Evolutionary conservation across 2,113 vertebrate species (phyloP).

Genomic region (Oriolus oriolus): DNA sequence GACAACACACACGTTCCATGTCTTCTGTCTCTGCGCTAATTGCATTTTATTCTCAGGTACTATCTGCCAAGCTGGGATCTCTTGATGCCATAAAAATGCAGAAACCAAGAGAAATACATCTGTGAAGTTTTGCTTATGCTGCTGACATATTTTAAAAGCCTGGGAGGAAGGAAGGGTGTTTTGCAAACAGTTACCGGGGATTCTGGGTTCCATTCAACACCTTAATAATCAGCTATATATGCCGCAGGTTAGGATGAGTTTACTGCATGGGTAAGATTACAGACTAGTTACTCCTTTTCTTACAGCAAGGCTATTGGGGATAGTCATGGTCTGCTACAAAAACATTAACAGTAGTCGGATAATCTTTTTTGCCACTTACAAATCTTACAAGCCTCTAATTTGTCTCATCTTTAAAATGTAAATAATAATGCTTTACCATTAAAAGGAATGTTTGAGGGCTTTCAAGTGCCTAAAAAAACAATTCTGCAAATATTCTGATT

Average conservation of each 20-base stretch:
- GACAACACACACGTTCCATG: rapidly evolving
- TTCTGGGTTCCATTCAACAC: background rate
- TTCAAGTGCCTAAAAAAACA: background rate
- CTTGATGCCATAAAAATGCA: background rate
- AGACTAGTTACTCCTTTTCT: background rate
- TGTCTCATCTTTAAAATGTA: background rate
- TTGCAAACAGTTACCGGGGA: background rate
- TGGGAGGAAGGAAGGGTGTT: background rate
- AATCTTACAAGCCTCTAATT: background rate
- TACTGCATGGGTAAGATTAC: background rate
- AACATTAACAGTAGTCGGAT: background rate
- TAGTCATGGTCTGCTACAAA: background rate
- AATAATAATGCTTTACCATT: background rate
- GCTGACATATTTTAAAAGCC: background rate
- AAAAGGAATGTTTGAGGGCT: background rate
- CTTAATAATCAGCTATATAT: background rate
- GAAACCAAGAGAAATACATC: background rate
- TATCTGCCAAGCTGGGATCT: background rate
- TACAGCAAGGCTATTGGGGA: background rate
- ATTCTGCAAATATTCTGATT: background rate
- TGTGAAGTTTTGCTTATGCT: background rate
- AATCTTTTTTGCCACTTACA: background rate
- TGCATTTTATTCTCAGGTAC: background rate
- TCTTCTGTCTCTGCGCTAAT: background rate
- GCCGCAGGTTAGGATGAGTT: background rate